Evolutionary conservation across 2,113 vertebrate species (phyloP), one percentile per base, ranked within the genome.

Genomic region (Speoplatyrhinus poulsoni): DNA sequence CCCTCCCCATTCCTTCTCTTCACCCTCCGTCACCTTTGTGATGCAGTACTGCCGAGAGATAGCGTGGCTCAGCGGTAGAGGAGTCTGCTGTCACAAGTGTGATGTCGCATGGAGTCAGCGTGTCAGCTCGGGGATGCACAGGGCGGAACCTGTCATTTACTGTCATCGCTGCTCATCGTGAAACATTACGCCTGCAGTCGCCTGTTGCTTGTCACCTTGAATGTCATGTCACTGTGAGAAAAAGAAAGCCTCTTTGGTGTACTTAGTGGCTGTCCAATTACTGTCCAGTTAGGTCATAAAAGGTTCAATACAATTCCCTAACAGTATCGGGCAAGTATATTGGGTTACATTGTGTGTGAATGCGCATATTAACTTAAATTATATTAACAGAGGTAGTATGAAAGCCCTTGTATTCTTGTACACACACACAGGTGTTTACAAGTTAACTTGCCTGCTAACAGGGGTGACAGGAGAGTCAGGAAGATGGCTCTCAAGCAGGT

Each of bases 121-220:
- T 3, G 0, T 64, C 60, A 32, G 32, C n/a, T 4, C 36, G 32
- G 56, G 12, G 58, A 3, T 63, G 26, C 3, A 48, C 11, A 12
- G 46, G 55, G 55, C 0, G 49, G 13, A 15, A 65, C 36, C 7
- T 41, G 36, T 41, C 36, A 41, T 41, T 41, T 41, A 41, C 36
- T 6, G 36, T 26, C 36, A 41, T 41, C 7, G 5, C 36, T 41
- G 3, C 33, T 36, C 15, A 65, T 76, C 54, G 63, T 16, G 6
- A 73, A 9, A 9, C n/a, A 17, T 77, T 75, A 9, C 56, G 12
- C 47, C 55, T 17, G 7, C 60, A 50, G 65, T 60, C 65, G 71
- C 55, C 57, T 47, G 49, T 19, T 36, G 15, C 46, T 8, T 41
- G 36, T 41, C 36, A 41, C 7, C 36, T 41, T 41, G 36, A 41